phyloP scores from a whole-genome alignment of 1,140 invertebrate genomes.

The Calosoma granatense region DNA sequence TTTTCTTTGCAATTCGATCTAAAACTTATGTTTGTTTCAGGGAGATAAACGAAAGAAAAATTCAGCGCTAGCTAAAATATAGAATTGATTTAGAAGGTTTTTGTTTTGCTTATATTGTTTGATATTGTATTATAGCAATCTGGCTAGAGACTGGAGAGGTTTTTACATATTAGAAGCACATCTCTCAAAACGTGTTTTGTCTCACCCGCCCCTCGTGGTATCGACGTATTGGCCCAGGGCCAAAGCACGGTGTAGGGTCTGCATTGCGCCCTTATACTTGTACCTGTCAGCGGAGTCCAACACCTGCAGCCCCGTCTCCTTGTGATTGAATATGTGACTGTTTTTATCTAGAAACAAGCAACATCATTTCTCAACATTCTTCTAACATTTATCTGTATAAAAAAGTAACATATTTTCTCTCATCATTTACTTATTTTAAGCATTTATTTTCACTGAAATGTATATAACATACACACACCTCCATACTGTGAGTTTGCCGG shows the following conservation, averaged over 20 bases:
- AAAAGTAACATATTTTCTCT: too few relatives aligned
- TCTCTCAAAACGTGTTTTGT: not conserved
- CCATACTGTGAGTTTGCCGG: constrained; percentile 22
- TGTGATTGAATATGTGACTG: constrained; percentile 56
- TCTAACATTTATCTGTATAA: too few relatives aligned
- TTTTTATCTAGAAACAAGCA: constrained; percentile 31
- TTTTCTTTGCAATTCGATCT: too few relatives aligned
- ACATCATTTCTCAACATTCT: too few relatives aligned
- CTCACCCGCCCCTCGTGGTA: constrained; percentile 1
- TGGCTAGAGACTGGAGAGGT: too few relatives aligned
- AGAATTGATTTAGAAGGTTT: too few relatives aligned
- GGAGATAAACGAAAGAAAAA: too few relatives aligned
- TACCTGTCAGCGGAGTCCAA: constrained; percentile 38
- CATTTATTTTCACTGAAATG: not conserved
- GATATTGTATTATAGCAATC: too few relatives aligned
- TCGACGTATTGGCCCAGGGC: constrained; percentile 3
- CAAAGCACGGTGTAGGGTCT: constrained; percentile 27
- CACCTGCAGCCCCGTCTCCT: constrained; percentile 46
- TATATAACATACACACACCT: constrained; percentile 15
- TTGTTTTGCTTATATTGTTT: too few relatives aligned
- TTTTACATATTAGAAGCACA: too few relatives aligned
- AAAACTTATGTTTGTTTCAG: too few relatives aligned
- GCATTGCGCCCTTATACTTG: constrained; percentile 31
- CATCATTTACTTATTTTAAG: not conserved
- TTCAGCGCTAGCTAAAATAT: too few relatives aligned